Base-by-base conservation (phyloP, 2,113 vertebrate genomes). In the Pyrgilauda ruficollis region DNA sequence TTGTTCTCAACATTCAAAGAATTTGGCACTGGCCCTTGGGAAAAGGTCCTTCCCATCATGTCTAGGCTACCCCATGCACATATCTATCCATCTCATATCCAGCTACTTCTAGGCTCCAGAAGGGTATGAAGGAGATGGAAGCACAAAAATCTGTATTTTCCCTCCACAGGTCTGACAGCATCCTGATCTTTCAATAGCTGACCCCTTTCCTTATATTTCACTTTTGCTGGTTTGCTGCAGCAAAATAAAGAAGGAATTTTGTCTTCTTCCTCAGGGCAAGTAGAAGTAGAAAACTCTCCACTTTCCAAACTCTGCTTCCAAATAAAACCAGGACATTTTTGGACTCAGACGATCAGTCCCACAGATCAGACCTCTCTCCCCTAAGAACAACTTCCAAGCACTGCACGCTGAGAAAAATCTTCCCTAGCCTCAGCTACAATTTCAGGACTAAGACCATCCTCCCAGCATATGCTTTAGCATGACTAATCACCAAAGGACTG, bases 401-500 rank as follows among this genome's bases (percentile, higher is more conserved):
- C 4, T 19, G 35, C 39, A 64, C 0, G 0, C 89, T 46, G 50
- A 85, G 56, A 63, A 96, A 62, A 90, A 88, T 49, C 80, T 64
- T 62, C 67, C 47, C 43, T 7, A 10, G 90, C 76, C 92, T 96
- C 96, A 97, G 93, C 73, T 90, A 76, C 76, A 58, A 58, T 84
- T 96, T 91, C 46, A 58, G 33, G 81, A 79, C 64, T 84, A 46
- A 53, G 56, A 95, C 77, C 84, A 92, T 91, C 50, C 58, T 80
- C 76, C 59, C 76, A 94, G 90, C 69, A 74, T 77, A 94, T 87
- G 87, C 91, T 94, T 94, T 88, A 95, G 96, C 58, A 50, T 97
- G 96, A 97, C 96, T 96, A 97, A 97, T 97, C 96, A 97, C 96
- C 93, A 97, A 97, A 97, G 96, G 92, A 87, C 87, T 93, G 89